Evolutionary conservation across 2,113 vertebrate species (phyloP).

Genomic region (Cyanistes caeruleus): DNA sequence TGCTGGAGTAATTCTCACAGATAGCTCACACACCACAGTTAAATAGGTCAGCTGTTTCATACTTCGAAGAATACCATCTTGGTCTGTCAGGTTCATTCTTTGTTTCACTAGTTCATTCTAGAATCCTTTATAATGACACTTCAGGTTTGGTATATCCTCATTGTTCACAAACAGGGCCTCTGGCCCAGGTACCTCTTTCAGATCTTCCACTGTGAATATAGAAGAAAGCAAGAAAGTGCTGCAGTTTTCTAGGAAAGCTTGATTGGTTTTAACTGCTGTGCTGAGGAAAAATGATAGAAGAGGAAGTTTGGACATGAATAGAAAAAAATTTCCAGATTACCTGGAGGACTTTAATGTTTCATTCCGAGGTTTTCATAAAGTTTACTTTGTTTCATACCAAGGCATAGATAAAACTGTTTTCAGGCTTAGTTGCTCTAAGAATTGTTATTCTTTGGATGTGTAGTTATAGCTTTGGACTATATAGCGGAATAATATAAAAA

Average conservation of each 20-base stretch:
- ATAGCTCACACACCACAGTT: neutral
- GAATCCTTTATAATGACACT: neutral
- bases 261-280: neutral
- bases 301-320: neutral
- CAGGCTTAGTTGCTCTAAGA: neutral
- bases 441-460: neutral
- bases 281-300: neutral
- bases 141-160: neutral
- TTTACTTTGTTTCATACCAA: neutral
- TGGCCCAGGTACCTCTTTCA: neutral
- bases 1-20: neutral
- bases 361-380: neutral
- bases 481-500: neutral
- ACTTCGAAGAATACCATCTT: neutral
- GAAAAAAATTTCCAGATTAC: neutral
- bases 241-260: neutral
- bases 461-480: neutral
- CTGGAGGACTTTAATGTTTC: neutral
- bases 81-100: neutral
- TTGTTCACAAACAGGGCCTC: neutral
- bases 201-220: neutral
- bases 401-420: neutral
- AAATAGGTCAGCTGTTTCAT: neutral
- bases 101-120: neutral
- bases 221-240: neutral